Percentiles rank a stretch among this genome's conserved stretches.
Evolutionary conservation across 1,140 invertebrate species (phyloP).

Genomic region (Dreissena polymorpha): DNA sequence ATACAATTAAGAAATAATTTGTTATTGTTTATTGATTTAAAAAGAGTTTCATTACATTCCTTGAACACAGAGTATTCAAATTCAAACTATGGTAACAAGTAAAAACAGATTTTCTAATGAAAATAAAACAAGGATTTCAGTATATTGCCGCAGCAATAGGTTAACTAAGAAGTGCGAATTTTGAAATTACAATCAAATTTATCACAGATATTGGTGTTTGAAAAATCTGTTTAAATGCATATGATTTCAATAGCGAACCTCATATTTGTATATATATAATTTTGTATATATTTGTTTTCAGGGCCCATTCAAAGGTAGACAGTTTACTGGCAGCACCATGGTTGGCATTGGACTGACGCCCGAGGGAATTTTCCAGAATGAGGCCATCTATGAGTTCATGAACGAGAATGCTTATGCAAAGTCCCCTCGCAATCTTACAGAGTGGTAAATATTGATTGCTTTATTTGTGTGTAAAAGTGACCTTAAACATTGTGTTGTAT

Average conservation of each 20-base stretch:
- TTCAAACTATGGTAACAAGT: background rate
- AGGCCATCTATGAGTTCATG: conserved; percentile 94
- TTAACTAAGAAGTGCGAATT: too few relatives aligned
- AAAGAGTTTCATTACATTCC: background rate
- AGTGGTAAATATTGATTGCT: conserved; percentile 83
- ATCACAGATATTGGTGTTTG: too few relatives aligned
- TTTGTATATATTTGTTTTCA: conserved; percentile 72
- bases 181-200: too few relatives aligned
- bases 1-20: background rate
- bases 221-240: too few relatives aligned
- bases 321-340: conserved; percentile 87
- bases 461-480: background rate
- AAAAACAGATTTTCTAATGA: background rate
- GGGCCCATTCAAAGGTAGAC: conserved; percentile 85
- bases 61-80: background rate
- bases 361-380: conserved; percentile 97
- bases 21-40: background rate
- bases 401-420: conserved; percentile 88
- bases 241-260: too few relatives aligned
- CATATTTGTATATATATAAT: too few relatives aligned
- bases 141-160: too few relatives aligned
- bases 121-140: too few relatives aligned
- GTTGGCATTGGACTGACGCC: conserved; percentile 91
- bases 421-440: conserved; percentile 83
- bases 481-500: too few relatives aligned